Conservation (phyloP, 2,888 invertebrate genomes). For the Lamellibrachia satsuma region DNA sequence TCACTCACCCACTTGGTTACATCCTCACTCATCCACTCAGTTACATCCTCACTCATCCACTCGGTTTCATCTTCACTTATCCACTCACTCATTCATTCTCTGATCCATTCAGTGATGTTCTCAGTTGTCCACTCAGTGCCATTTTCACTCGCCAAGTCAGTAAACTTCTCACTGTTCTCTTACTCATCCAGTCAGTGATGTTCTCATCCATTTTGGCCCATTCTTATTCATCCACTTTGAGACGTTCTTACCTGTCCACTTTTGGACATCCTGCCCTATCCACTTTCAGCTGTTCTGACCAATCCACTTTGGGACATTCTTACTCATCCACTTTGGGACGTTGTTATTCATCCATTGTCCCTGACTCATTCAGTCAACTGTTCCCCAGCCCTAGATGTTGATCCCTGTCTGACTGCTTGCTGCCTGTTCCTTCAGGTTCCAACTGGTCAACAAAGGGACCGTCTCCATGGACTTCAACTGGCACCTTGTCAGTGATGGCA, state of each 20-base stretch:
- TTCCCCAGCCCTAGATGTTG: background rate
- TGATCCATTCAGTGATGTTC: no score
- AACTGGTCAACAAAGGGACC: slow-evolving; percentile 57
- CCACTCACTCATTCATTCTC: no score
- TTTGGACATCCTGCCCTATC: background rate
- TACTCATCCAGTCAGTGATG: background rate
- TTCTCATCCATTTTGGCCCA: background rate
- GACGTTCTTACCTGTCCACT: background rate
- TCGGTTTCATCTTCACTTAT: no score
- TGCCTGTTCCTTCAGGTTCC: slow-evolving; percentile 46
- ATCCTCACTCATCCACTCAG: no score
- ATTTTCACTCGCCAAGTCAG: background rate
- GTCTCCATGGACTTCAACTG: slow-evolving; percentile 62
- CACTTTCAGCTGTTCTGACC: background rate
- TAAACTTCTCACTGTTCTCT: background rate
- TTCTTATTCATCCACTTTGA: background rate
- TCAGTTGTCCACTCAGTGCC: background rate
- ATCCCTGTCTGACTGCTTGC: background rate
- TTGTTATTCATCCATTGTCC: no score
- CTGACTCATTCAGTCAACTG: no score
- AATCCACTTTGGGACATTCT: background rate
- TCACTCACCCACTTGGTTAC: no score
- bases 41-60: no score
- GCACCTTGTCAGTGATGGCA: slow-evolving; percentile 63
- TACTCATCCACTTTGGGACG: no score